Evolutionary conservation across 2,797 vertebrate species (phyloP), one percentile per base, ranked within the genome.

Genomic region (Chelon auratus): DNA sequence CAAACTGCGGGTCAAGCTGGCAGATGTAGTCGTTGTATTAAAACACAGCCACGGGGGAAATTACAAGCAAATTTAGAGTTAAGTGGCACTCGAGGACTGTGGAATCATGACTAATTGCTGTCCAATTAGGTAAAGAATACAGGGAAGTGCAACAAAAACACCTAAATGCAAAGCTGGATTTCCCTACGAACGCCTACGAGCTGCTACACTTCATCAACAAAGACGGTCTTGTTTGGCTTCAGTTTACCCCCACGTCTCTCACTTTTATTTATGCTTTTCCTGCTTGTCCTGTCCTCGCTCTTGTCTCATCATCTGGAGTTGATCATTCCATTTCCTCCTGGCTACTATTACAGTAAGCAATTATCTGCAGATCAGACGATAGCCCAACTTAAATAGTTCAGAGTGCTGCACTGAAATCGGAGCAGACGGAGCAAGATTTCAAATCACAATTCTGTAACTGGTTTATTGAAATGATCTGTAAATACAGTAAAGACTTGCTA

Each of bases 251-350:
- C 24, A 58, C 54, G 18, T 39, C 18, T 55, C 37, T 71, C 53
- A 50, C 4, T 62, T 78, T 36, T 59, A 20, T 78, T 37, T 50
- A 26, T 55, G 37, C 57, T 8, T 72, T 53, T 85, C 57, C 62
- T 53, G 20, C 56, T 71, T 45, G 59, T 51, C 83, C 88, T 92
- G 56, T 74, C 52, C 39, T 58, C 5, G 4, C 47, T 61, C 65
- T 87, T 83, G 77, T 83, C 73, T 79, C 42, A 62, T 95, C 96
- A 99, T 97, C 96, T 98, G 95, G 97, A 96, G 92, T 95, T 95
- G 94, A 97, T 98, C 93, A 96, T 90, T 93, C 83, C 91, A 93
- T 95, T 96, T 97, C 95, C 96, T 97, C 95, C 96, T 95, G 96
- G 93, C 90, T 96, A 93, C 95, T 93, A 92, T 95, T 95, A 96